Evolutionary conservation across 2,113 vertebrate species (phyloP).

Genomic region (Cichladusa arquata): DNA sequence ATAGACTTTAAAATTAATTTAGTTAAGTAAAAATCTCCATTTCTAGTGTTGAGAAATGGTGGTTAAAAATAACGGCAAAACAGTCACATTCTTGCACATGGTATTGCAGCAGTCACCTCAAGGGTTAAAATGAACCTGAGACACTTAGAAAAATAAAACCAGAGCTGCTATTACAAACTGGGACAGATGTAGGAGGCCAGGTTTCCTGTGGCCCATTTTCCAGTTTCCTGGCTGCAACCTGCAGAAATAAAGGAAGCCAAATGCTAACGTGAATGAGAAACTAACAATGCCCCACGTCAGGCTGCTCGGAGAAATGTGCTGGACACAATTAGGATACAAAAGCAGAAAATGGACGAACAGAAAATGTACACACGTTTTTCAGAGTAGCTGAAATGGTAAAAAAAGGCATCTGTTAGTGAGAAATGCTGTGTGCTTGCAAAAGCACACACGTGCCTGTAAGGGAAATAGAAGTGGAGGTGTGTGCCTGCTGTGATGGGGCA

Average conservation of each 20-base stretch:
- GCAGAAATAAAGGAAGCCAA: conserved; percentile 75
- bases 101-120: conserved; percentile 1
- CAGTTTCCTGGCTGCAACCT: conserved; percentile 82
- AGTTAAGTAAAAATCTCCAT: not conserved
- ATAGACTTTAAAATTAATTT: not conserved
- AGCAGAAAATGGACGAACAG: not conserved
- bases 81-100: not conserved
- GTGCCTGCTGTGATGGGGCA: not conserved
- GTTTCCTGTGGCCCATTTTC: conserved; percentile 84
- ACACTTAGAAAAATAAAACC: conserved; percentile 76
- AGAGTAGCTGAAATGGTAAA: not conserved
- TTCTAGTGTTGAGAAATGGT: not conserved
- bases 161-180: conserved; percentile 75
- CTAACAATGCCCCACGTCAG: conserved; percentile 42
- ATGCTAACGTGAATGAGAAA: conserved; percentile 63
- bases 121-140: conserved; percentile 75
- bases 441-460: not conserved
- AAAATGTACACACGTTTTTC: not conserved
- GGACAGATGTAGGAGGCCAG: conserved; percentile 83
- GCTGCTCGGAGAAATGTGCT: not conserved
- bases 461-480: not conserved
- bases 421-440: not conserved
- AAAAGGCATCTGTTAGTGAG: not conserved
- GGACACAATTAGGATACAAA: conserved; percentile 7
- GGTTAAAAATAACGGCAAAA: not conserved